These are phyloP conservation scores for Dryococelus australis DNA, from an alignment of 2,888 invertebrate genomes.

Conservation along the genomic window DNA sequence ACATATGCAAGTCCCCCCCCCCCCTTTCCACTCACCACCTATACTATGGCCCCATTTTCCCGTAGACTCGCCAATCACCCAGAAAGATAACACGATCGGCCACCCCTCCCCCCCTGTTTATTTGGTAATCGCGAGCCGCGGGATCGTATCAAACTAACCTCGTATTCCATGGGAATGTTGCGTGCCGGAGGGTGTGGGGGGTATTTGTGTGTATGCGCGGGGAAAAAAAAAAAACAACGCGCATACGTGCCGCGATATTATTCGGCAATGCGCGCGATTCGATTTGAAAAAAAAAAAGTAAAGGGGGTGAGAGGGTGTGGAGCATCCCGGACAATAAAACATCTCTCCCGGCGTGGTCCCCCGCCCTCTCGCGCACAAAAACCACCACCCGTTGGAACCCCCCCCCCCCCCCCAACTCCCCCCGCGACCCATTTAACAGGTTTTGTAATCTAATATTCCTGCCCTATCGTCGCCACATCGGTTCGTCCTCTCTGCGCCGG, in stretches of 20 bases:
- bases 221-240: background rate
- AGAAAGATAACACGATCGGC: background rate
- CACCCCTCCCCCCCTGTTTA: background rate
- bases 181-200: background rate
- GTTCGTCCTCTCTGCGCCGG: background rate
- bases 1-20: background rate
- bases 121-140: background rate
- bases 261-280: constrained; percentile 16
- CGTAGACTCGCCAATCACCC: constrained; percentile 4
- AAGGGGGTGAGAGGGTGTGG: background rate
- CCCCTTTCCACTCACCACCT: background rate
- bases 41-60: background rate
- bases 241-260: constrained; percentile 16
- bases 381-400: background rate
- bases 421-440: background rate
- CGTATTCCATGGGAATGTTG: background rate
- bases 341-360: too few species aligned
- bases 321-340: background rate
- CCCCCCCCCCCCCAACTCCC: background rate
- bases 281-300: background rate
- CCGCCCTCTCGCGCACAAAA: too few species aligned
- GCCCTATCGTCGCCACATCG: constrained; percentile 37
- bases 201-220: background rate
- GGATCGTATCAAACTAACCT: constrained; percentile 16
- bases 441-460: constrained; percentile 31